Conservation (phyloP, 2,113 vertebrate genomes). For the Saccopteryx leptura region DNA sequence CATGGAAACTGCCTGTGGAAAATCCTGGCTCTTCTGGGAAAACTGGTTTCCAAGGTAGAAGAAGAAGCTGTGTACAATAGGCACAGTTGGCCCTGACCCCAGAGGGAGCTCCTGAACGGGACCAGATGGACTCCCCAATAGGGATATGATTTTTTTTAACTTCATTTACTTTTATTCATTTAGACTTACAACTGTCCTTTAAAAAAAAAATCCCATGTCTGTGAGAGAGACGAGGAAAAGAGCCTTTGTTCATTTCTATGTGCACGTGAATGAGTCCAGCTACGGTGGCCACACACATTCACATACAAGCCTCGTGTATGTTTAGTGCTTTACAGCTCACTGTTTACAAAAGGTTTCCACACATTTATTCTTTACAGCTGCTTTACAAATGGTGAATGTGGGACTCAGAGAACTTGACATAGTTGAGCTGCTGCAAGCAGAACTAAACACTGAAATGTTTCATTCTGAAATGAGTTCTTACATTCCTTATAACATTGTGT, state of each 20-base stretch:
- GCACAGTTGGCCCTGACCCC: not conserved
- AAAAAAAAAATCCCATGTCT: not conserved
- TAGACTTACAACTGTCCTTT: not conserved
- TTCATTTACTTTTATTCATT: not conserved
- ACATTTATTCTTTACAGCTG: not conserved
- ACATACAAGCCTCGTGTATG: not conserved
- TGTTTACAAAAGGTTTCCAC: constrained; percentile 34
- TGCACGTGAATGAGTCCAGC: not conserved
- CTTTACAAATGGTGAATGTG: constrained; percentile 34
- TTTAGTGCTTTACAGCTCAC: not conserved
- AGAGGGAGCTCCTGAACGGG: not conserved
- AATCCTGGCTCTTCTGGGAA: not conserved
- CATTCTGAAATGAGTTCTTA: not conserved
- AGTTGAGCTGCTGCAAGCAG: constrained; percentile 17
- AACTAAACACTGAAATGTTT: constrained; percentile 15
- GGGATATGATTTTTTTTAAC: not conserved
- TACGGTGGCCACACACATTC: not conserved
- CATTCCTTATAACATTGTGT: not conserved
- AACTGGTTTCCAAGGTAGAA: not conserved
- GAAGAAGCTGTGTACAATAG: not conserved
- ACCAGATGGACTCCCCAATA: not conserved
- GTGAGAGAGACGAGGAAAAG: not conserved
- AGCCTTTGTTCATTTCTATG: not conserved
- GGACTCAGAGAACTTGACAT: not conserved
- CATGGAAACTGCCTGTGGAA: constrained; percentile 18